Base-by-base conservation (phyloP, 2,888 invertebrate species). In the Cabera pusaria region DNA sequence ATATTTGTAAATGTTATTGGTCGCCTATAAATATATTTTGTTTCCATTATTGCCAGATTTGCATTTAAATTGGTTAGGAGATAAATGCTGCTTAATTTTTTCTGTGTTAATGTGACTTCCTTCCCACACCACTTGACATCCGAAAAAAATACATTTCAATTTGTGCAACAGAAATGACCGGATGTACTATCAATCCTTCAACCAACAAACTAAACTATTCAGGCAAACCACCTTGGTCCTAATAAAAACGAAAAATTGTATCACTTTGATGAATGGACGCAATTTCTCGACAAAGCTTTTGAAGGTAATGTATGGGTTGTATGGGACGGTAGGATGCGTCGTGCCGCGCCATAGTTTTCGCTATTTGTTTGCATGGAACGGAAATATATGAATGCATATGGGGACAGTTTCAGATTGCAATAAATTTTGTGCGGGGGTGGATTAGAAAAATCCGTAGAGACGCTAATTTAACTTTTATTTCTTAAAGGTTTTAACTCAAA, bases 371-470 rank as follows among this genome's bases (percentile, higher is more conserved):
- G 72, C 64, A 63, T 75, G 64, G 66, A 67, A 64, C 56, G 46
- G 62, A 59, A 60, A 67, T 63, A 73, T 71, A 59, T 66, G 72
- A 77, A 72, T 80, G 79, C 75, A 65, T 65, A 77, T 73, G 78
- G 75, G 72, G 81, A 87, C 78, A 82, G 82, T 72, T 77, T 83
- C 75, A 62, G 61, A 78, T 85, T 81, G 74, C 83, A 77, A 87
- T 85, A 85, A 85, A 85, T 85, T 70, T 70, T 72, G 58, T 9
- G 65, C 57, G 83, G 75, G 64, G 83, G 86, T 64, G 84, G 72
- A 76, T 72, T 46, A 71, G 16, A 22, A 11, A 49, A 43, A 45
- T 25, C 14, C 2, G 9, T 64, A 23, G 69, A 78, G 72, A 47
- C 17, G 14, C 4, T n/a, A n/a, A n/a, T n/a, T n/a, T n/a, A n/a